A percentile compares a stretch with the other conserved stretches of the same genome.
Evolutionary conservation across 2,113 vertebrate genomes (phyloP).

Genomic region (Osmerus eperlanus): DNA sequence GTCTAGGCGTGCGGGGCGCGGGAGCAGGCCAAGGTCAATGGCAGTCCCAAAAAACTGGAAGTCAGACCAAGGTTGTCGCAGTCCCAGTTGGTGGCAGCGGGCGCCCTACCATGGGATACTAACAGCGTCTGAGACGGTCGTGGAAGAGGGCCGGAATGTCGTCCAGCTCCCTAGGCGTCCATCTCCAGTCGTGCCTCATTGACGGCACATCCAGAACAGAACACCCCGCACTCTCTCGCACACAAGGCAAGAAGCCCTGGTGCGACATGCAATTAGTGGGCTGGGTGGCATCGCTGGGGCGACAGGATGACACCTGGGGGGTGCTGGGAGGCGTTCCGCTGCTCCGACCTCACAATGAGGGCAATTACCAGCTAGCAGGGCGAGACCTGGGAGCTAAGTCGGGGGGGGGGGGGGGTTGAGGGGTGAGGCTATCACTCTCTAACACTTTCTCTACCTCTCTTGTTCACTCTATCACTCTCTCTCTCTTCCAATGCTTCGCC

Average conservation of each 20-base stretch:
- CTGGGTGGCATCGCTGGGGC: conserved; percentile 9
- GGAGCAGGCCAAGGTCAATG: no score
- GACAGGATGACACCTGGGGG: background rate
- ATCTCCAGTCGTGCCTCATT: conserved; percentile 10
- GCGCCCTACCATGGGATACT: no score
- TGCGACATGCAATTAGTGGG: conserved; percentile 15
- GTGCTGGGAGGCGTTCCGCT: background rate
- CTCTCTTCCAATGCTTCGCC: background rate
- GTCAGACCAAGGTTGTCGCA: no score
- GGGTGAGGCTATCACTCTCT: conserved; percentile 3
- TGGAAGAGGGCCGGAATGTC: no score
- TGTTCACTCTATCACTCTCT: background rate
- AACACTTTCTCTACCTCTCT: background rate
- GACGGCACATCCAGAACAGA: background rate
- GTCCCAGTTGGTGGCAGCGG: no score
- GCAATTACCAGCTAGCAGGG: conserved; percentile 40
- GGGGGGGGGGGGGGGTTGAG: background rate
- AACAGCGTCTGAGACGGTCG: no score
- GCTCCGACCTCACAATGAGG: conserved; percentile 37
- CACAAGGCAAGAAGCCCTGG: conserved; percentile 14
- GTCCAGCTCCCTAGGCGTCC: background rate
- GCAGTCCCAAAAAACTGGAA: no score
- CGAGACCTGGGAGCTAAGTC: background rate
- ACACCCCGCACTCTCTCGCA: background rate
- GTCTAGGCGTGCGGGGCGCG: no score